Evolutionary conservation across 2,888 invertebrate genomes (phyloP), one percentile per base, ranked within the genome.

Genomic region (Endotricha flammealis): DNA sequence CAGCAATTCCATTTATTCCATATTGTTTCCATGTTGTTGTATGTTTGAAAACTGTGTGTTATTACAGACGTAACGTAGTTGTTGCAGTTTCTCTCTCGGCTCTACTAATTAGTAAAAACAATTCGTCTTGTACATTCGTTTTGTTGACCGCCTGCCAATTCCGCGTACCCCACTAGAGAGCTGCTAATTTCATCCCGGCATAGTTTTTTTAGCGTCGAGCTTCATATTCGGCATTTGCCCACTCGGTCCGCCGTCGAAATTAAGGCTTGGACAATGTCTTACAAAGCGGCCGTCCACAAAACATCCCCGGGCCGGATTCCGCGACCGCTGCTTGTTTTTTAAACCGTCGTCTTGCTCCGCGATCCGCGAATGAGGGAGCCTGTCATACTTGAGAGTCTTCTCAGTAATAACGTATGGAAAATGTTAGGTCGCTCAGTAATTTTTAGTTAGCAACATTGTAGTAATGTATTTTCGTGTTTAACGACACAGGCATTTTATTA

Each of bases 271-370:
- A 85, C 86, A 86, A 87, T 87, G 86, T 85, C 82, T 61, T 79
- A 85, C 85, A 87, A 87, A 86, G 86, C 86, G 72, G 58, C 85
- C 86, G 86, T 85, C 85, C 55, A 72, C 83, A 85, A 86, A 85
- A 85, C 86, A 85, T 82, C 64, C 71, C 57, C 57, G 68, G 64
- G 73, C 83, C 77, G 81, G 81, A 85, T 86, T 83, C 86, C 83
- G 66, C 65, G 68, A 64, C 69, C 70, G 56, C 66, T 68, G 77
- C 69, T 61, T 65, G 75, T 79, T 85, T 85, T 86, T 87, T 78
- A 74, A 81, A 70, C 58, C 63, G 73, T 63, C 75, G 73, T 72
- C 72, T 79, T 73, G 76, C 68, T 77, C 63, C 71, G 68, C 76
- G 78, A 77, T 68, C 72, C 74, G 59, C 78, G 82, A 83, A 83